phyloP scores from a whole-genome alignment of 2,113 vertebrate genomes.

The Raja brachyura region DNA sequence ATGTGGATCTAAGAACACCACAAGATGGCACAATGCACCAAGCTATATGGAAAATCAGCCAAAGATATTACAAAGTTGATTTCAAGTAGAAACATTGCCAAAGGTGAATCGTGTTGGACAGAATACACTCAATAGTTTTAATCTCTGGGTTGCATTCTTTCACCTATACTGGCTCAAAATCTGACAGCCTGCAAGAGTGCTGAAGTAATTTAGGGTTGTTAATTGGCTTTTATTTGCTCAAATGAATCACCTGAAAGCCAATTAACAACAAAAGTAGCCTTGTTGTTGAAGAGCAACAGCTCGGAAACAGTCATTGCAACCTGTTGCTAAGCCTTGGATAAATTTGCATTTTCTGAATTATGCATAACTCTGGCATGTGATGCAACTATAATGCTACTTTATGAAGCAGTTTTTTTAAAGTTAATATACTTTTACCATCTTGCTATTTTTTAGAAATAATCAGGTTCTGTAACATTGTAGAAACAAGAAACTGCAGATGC shows the following conservation, averaged over 20 bases:
- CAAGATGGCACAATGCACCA: constrained; percentile 31
- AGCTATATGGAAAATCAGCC: not conserved
- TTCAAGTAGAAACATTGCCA: not conserved
- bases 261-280: too few relatives aligned
- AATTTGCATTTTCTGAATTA: constrained; percentile 8
- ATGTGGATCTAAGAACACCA: not conserved
- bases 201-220: not conserved
- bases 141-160: not conserved
- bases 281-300: too few relatives aligned
- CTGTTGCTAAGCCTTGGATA: not conserved
- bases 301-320: not conserved
- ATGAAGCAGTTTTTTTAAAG: not conserved
- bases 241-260: too few relatives aligned
- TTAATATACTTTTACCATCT: not conserved
- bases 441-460: not conserved
- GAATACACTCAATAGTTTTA: not conserved
- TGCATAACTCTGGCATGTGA: not conserved
- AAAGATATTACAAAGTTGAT: not conserved
- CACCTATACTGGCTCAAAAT: not conserved
- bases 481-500: too few relatives aligned
- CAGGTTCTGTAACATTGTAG: not conserved
- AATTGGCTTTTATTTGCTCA: not conserved
- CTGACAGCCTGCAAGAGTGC: not conserved
- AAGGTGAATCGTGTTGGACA: not conserved
- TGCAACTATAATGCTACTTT: not conserved